Percentiles rank a stretch among this genome's conserved stretches.
Evolutionary conservation across 1,140 invertebrate species (phyloP).

Genomic region (Thaumetopoea pityocampa): DNA sequence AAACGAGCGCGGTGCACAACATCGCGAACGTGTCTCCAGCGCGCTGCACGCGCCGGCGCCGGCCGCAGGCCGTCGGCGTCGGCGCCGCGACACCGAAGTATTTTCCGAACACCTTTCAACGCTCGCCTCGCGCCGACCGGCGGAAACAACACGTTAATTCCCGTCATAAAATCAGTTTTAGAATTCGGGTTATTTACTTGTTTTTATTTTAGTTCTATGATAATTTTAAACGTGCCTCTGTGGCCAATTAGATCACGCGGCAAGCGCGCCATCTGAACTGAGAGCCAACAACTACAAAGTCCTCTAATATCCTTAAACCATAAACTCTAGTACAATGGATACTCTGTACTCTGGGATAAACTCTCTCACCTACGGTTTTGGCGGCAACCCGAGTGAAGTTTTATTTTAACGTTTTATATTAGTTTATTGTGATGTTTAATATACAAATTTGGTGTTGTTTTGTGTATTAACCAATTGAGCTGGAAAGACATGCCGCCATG

Average conservation of each 20-base stretch:
- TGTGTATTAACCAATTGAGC: no score
- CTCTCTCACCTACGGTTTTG: no score
- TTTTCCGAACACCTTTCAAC: constrained; percentile 70
- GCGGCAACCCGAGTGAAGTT: no score
- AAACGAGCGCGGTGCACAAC: constrained; percentile 1
- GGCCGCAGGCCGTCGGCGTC: constrained; percentile 16
- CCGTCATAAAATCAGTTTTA: constrained; percentile 76
- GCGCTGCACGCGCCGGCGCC: constrained; percentile 32
- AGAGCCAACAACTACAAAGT: constrained; percentile 10
- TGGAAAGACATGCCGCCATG: no score
- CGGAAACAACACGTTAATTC: constrained; percentile 75
- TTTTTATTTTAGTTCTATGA: constrained; percentile 74
- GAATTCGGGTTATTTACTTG: constrained; percentile 75
- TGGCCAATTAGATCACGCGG: constrained; percentile 72
- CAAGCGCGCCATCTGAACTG: constrained; percentile 56
- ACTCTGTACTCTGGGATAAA: no score
- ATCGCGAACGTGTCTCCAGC: constrained; percentile 42
- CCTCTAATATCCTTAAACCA: not conserved
- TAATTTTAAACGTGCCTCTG: constrained; percentile 68
- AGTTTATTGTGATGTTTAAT: no score
- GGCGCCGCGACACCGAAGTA: constrained; percentile 56
- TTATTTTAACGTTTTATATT: no score
- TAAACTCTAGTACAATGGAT: no score
- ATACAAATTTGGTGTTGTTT: no score
- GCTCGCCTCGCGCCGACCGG: constrained; percentile 69